Percentiles rank a stretch among this genome's conserved stretches.
These are phyloP conservation scores for Crematogaster levior DNA, from an alignment of 2,888 invertebrate genomes.

Conservation along the genomic window DNA sequence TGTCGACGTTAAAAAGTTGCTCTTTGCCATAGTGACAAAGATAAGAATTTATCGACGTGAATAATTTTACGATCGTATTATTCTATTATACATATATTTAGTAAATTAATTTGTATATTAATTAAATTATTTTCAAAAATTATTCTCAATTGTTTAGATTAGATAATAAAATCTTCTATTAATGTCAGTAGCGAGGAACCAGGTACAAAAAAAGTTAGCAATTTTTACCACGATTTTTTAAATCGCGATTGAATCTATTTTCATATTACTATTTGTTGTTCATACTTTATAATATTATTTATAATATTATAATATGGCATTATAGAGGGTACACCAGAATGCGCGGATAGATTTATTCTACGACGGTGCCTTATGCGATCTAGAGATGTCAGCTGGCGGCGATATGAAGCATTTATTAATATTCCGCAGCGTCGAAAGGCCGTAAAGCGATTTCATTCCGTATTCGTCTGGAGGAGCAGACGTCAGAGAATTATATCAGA, in stretches of 20 bases:
- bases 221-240: no score
- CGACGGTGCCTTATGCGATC: constrained; percentile 28
- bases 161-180: not conserved
- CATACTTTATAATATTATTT: constrained; percentile 20
- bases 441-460: constrained; percentile 49
- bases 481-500: constrained; percentile 40
- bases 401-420: constrained; percentile 48
- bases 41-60: not conserved
- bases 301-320: not conserved
- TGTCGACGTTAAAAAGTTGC: not conserved
- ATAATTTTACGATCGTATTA: not conserved
- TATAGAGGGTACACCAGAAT: not conserved
- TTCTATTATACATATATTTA: not conserved
- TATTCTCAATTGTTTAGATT: not conserved
- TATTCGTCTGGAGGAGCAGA: constrained; percentile 49
- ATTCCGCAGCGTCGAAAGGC: constrained; percentile 33
- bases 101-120: constrained; percentile 7
- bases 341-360: constrained; percentile 27
- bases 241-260: not conserved
- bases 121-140: not conserved
- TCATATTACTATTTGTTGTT: not conserved
- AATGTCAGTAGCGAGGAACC: not conserved
- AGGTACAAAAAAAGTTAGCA: not conserved
- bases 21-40: not conserved
- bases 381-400: constrained; percentile 31